A percentile compares a stretch with the other conserved stretches of the same genome.
Conservation (phyloP, 2,797 vertebrate species). For the Hyperoplus immaculatus region DNA sequence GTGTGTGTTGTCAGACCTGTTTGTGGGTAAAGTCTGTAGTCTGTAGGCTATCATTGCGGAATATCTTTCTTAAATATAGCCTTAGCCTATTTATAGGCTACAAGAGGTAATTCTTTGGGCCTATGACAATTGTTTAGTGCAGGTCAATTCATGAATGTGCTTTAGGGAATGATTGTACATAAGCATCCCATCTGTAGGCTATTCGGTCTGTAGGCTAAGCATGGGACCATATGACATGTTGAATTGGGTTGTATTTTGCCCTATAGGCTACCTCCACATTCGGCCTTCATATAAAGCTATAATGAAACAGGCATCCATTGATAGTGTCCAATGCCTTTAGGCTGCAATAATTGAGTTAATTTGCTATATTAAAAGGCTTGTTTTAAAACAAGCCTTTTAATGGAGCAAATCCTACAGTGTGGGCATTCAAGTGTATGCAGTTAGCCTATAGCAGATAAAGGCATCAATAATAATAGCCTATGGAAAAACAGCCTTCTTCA, state of each 20-base stretch:
- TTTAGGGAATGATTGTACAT: background rate
- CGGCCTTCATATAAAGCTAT: constrained; percentile 12
- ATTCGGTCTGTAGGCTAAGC: background rate
- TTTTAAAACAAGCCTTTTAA: background rate
- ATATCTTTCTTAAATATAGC: background rate
- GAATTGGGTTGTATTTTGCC: background rate
- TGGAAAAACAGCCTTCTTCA: background rate
- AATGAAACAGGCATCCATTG: background rate
- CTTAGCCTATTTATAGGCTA: background rate
- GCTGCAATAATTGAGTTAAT: background rate
- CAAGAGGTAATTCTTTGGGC: background rate
- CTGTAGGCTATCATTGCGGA: constrained; percentile 2
- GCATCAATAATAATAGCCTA: background rate
- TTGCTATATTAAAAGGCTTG: background rate
- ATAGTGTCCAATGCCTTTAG: background rate
- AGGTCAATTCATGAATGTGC: background rate
- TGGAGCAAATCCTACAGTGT: background rate
- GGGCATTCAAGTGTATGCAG: background rate
- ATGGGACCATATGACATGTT: background rate
- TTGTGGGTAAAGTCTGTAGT: background rate
- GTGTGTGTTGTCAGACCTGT: background rate
- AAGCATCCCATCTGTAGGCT: background rate
- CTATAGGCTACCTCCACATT: background rate
- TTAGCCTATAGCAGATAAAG: too few species aligned
- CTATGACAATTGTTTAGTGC: constrained; percentile 1